Conservation (phyloP, 1,140 invertebrate species). For the Drosophila tristis region DNA sequence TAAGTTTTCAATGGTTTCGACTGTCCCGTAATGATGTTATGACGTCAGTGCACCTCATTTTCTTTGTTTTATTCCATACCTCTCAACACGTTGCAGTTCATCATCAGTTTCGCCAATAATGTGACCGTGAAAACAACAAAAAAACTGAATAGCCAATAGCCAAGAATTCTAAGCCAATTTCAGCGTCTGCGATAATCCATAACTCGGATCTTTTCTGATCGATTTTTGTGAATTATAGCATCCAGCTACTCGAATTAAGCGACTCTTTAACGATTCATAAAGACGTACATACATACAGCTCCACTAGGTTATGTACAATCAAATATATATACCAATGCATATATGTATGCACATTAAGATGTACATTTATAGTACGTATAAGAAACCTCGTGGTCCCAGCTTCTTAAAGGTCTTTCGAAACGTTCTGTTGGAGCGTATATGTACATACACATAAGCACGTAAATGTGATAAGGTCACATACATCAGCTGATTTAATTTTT, state of each 20-base stretch:
- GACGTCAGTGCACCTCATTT: background rate
- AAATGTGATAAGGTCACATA: no score
- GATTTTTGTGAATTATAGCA: no score
- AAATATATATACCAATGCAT: background rate
- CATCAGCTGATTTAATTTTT: no score
- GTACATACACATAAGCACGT: no score
- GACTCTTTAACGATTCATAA: background rate
- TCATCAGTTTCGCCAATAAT: constrained; percentile 37
- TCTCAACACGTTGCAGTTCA: constrained; percentile 38
- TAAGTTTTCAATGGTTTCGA: background rate
- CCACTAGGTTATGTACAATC: no score
- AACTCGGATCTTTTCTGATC: constrained; percentile 8
- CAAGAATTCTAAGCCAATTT: background rate
- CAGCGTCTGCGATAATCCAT: constrained; percentile 33
- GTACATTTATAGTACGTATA: no score
- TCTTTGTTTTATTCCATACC: constrained; percentile 42
- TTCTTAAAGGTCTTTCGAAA: background rate
- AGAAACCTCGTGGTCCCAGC: no score
- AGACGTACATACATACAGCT: background rate
- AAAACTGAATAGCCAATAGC: background rate
- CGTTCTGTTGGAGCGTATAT: background rate
- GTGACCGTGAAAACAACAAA: constrained; percentile 4
- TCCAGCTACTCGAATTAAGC: no score
- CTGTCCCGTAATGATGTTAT: background rate
- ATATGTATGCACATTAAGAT: background rate